Evolutionary conservation across 1,140 invertebrate genomes (phyloP), one percentile per base, ranked within the genome.

Genomic region (Diorhabda sublineata): DNA sequence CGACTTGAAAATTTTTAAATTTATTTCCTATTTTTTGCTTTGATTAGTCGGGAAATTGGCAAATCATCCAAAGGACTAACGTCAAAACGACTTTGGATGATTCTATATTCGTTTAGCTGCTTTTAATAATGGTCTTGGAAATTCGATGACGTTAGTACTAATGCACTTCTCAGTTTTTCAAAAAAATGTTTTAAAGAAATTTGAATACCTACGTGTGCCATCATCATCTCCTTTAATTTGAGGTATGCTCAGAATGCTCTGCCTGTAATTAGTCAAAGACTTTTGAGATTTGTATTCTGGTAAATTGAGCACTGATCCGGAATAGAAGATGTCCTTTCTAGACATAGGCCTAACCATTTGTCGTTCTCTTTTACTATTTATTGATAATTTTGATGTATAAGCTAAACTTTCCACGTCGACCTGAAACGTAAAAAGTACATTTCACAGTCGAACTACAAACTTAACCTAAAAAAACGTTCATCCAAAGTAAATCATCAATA

Each of bases 311-410:
- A 98, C 91, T 43, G 94, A 96, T 42, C 97, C 97, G 8, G 96
- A 95, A 84, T 99, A 99, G 84, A 99, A 99, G 73, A 99, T 98
- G 82, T 99, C 97, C 82, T 98, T 98, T 58, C 96, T 86, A 4
- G 96, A 97, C 80, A 99, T 82, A 2, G 97, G 97, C 11, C 96
- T 87, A 11, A 97, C 90, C 83, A 97, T 92, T 68, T 87, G 81
- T 4, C 86, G 82, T 85, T 85, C 75, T 90, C 89, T 67, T 3
- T 44, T 58, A 66, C 84, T 84, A 4, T 84, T 80, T 2, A 83
- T 78, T 3, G 84, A 85, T 58, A 84, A 59, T 72, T 84, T 85
- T 42, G 84, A 85, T n/a, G 61, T 78, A 67, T 68, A 76, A 42
- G 71, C 72, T 45, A 77, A 63, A 72, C 79, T 79, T 74, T 80